Conservation (phyloP, 2,113 vertebrate species). For the Australoheros scitulus region DNA sequence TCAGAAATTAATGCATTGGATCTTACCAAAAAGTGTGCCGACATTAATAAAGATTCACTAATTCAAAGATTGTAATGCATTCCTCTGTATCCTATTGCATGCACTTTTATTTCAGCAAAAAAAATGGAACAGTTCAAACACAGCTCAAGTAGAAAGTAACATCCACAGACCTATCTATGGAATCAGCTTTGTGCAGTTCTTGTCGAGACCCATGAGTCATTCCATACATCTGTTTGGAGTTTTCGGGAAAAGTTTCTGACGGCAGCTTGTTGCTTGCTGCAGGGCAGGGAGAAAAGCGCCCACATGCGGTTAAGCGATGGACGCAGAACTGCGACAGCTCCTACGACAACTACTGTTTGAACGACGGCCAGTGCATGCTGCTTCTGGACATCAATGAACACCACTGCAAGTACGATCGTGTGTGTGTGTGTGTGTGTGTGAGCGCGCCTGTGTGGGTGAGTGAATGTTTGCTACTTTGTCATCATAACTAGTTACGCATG, state of each 20-base stretch:
- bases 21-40: no score
- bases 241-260: not conserved
- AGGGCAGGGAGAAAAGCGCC: conserved; percentile 53
- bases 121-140: not conserved
- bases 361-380: conserved; percentile 71
- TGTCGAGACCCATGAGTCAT: no score
- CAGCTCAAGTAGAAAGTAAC: not conserved
- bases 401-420: conserved; percentile 69
- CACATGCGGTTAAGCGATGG: conserved; percentile 48
- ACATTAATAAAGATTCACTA: not conserved
- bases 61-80: not conserved
- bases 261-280: not conserved
- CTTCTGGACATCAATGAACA: conserved; percentile 69
- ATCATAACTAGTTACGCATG: not conserved
- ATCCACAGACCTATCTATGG: not conserved
- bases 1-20: no score
- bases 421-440: not conserved
- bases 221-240: no score
- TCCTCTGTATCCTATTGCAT: not conserved
- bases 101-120: not conserved
- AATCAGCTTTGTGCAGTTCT: not conserved
- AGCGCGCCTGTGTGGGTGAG: not conserved
- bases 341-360: conserved; percentile 68
- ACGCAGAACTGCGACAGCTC: conserved; percentile 49
- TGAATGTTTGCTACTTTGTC: not conserved